These are phyloP conservation scores for Chaetodon trifasciatus DNA, from an alignment of 2,797 vertebrate species.

Conservation along the genomic window DNA sequence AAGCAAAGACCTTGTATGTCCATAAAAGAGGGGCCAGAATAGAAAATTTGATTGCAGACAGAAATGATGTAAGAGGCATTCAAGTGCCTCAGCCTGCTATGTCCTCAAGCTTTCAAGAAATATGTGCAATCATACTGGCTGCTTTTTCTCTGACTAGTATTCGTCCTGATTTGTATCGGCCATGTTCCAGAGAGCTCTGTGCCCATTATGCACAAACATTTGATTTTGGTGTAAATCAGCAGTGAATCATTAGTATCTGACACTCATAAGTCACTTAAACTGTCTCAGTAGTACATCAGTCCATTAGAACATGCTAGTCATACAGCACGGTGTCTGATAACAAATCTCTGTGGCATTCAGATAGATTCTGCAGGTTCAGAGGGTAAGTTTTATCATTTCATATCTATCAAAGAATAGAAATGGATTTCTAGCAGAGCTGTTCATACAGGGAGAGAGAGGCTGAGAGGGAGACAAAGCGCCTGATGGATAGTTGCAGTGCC, in stretches of 20 bases:
- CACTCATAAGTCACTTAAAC: slow-evolving; percentile 22
- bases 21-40: slow-evolving; percentile 31
- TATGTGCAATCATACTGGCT: background rate
- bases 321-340: background rate
- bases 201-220: slow-evolving; percentile 7
- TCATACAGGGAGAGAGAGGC: slow-evolving; percentile 5
- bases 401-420: slow-evolving; percentile 35
- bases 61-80: slow-evolving; percentile 36
- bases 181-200: slow-evolving; percentile 7
- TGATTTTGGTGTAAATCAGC: slow-evolving; percentile 27
- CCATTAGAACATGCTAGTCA: slow-evolving; percentile 3
- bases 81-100: slow-evolving; percentile 34
- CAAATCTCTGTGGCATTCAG: slow-evolving; percentile 17
- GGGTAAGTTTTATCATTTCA: slow-evolving; percentile 38
- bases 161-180: slow-evolving; percentile 27
- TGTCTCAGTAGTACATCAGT: background rate
- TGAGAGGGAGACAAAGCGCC: slow-evolving; percentile 9
- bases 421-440: slow-evolving; percentile 16
- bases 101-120: slow-evolving; percentile 24
- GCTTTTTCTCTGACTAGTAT: slow-evolving; percentile 41
- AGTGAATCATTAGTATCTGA: slow-evolving; percentile 24
- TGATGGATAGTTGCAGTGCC: slow-evolving; percentile 27
- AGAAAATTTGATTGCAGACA: slow-evolving; percentile 59
- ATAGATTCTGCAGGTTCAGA: slow-evolving; percentile 15
- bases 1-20: slow-evolving; percentile 19